Evolutionary conservation across 2,113 vertebrate genomes (phyloP).

Genomic region (Misgurnus anguillicaudatus): DNA sequence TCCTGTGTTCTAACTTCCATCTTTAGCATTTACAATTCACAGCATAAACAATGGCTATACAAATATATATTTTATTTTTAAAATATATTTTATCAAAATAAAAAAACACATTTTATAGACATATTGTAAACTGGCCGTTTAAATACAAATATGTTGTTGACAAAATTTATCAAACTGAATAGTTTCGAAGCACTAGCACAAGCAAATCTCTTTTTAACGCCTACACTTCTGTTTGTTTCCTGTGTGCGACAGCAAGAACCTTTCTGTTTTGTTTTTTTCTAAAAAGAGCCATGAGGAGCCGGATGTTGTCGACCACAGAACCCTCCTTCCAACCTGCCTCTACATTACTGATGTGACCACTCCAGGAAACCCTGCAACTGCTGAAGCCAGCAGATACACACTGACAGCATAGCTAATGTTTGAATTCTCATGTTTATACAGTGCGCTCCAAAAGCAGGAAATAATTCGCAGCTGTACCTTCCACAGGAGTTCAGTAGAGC

Average conservation of each 20-base stretch:
- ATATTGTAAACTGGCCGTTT: no score
- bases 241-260: neutral
- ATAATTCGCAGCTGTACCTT: slow-evolving; percentile 60
- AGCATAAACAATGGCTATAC: no score
- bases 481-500: slow-evolving; percentile 69
- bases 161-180: neutral
- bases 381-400: neutral
- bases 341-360: slow-evolving; percentile 23
- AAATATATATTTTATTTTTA: no score
- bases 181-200: neutral
- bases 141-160: neutral
- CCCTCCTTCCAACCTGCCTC: slow-evolving; percentile 15
- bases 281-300: slow-evolving; percentile 31
- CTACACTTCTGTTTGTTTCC: neutral
- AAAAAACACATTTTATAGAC: no score
- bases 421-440: neutral
- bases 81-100: no score
- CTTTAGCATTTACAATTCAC: neutral
- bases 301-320: slow-evolving; percentile 43
- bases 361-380: slow-evolving; percentile 16
- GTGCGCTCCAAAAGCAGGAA: neutral
- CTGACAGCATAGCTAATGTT: neutral
- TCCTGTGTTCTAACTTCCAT: slow-evolving; percentile 20
- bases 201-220: neutral
- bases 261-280: slow-evolving; percentile 12